A percentile compares a stretch with the other conserved stretches of the same genome.
phyloP scores from a whole-genome alignment of 2,113 vertebrate species.

The Ibidorhyncha struthersii region DNA sequence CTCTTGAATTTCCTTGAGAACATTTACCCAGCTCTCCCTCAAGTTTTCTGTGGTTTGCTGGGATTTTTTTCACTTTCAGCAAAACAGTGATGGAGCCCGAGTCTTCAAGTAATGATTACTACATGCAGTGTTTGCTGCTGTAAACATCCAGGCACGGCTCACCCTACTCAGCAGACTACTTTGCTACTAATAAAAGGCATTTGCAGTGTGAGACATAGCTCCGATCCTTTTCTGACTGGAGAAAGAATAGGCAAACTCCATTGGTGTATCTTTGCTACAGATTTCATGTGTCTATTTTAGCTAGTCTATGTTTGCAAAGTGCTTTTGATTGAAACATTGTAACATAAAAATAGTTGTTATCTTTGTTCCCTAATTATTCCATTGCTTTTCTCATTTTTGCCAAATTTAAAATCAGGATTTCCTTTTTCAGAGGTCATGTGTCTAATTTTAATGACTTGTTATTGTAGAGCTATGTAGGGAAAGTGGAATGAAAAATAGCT shows the following conservation, averaged over 20 bases:
- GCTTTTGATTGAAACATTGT: not conserved
- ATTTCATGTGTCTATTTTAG: not conserved
- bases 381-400: not conserved
- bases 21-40: not conserved
- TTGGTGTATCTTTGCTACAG: not conserved
- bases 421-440: not conserved
- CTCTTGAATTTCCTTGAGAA: slow-evolving; percentile 33
- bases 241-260: not conserved
- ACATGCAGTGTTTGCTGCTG: not conserved
- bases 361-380: not conserved
- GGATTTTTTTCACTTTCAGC: not conserved
- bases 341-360: not conserved
- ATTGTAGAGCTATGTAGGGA: not conserved
- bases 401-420: not conserved
- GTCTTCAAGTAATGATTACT: not conserved
- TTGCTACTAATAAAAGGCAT: not conserved
- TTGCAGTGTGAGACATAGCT: not conserved
- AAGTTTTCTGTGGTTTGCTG: slow-evolving; percentile 6
- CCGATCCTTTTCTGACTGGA: not conserved
- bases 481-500: not conserved
- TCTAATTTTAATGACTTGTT: not conserved
- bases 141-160: not conserved
- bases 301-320: not conserved
- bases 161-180: not conserved
- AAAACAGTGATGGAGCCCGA: not conserved